Conservation (phyloP, 2,113 vertebrate genomes). For the Serilophus lunatus region DNA sequence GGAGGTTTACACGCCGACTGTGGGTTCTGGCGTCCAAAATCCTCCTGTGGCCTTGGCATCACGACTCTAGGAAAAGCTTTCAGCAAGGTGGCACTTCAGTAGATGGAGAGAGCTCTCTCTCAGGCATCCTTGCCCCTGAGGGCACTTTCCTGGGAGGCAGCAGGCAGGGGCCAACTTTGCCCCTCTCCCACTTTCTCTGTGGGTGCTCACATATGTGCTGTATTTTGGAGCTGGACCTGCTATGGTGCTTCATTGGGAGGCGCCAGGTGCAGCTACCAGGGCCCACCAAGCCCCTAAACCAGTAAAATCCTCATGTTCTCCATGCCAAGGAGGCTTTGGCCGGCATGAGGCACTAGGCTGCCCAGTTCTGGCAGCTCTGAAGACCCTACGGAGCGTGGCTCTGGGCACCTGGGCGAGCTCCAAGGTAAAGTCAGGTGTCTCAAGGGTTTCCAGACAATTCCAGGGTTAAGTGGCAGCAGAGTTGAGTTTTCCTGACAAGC, state of each 20-base stretch:
- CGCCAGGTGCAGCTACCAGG: rapidly evolving
- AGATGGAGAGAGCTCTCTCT: background rate
- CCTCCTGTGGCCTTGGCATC: background rate
- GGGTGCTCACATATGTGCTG: rapidly evolving
- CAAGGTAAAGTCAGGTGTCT: background rate
- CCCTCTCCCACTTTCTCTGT: background rate
- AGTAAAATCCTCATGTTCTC: background rate
- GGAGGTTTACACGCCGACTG: rapidly evolving
- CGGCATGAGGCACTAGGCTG: rapidly evolving
- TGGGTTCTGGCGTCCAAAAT: background rate
- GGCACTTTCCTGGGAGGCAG: background rate
- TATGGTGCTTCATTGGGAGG: rapidly evolving
- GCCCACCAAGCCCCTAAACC: background rate
- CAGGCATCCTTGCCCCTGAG: rapidly evolving
- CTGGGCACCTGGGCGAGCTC: background rate
- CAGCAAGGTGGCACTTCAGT: background rate
- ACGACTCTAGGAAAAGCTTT: background rate
- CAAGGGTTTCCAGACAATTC: background rate
- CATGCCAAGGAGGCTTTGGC: background rate
- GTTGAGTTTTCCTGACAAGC: background rate
- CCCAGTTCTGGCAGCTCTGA: background rate
- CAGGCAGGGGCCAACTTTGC: background rate
- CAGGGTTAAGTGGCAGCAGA: background rate
- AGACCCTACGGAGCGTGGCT: rapidly evolving
- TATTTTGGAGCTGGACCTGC: background rate